Evolutionary conservation across 2,113 vertebrate species (phyloP), one percentile per base, ranked within the genome.

Genomic region (Dicentrarchus labrax): DNA sequence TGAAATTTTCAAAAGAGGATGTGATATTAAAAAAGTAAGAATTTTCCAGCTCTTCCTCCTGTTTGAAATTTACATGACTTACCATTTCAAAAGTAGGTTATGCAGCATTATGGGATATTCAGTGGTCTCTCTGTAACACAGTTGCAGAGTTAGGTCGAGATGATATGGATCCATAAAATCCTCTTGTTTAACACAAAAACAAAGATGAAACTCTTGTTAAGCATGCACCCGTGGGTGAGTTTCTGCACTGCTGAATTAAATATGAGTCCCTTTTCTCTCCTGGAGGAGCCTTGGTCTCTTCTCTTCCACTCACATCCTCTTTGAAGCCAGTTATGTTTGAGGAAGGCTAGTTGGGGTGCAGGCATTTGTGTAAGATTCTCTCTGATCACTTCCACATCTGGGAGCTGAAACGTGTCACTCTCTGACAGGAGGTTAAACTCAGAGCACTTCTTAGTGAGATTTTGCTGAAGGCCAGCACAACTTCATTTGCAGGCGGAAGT

Each of bases 201-300:
- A 84, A 79, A 89, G 83, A 77, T 84, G 78, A 78, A 76, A 65
- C 78, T 88, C 75, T 50, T 83, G 90, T 90, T 86, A 85, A 82
- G 82, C 72, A 78, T 15, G 60, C 66, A 86, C 75, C 76, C 82
- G 56, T 78, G 79, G 79, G 80, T 83, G 76, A 78, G 82, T 59
- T 72, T 70, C 82, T 74, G 76, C 73, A 2, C 78, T 59, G 77
- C 86, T 88, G 80, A 87, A 91, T 93, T 87, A 90, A 86, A 88
- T 84, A 86, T 82, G 78, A 84, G 65, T 74, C 75, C 67, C 75
- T 54, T 74, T 47, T 50, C 57, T 22, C 72, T 89, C 57, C 72
- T 71, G 81, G 45, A 78, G 67, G 54, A 84, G 80, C 69, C 53
- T 82, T 8, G 69, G 48, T 57, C 74, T 71, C 22, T 5, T 65